Conservation (phyloP, 1,140 invertebrate species). For the Brachionus rubens region DNA sequence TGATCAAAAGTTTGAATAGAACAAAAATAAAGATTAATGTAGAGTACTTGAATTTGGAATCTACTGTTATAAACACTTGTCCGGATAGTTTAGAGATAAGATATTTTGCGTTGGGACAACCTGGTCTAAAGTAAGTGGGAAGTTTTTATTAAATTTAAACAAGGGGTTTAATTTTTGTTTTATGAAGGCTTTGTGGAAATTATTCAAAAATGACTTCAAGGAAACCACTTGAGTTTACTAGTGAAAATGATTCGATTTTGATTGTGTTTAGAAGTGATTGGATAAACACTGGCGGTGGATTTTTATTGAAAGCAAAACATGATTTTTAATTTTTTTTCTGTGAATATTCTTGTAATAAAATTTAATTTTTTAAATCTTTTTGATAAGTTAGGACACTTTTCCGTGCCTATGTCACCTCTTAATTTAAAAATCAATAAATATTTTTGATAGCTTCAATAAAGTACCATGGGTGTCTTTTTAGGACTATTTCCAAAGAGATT, state of each 20-base stretch:
- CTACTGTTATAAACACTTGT: background rate
- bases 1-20: background rate
- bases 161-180: no score
- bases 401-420: no score
- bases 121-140: background rate
- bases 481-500: no score
- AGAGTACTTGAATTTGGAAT: background rate
- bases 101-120: conserved; percentile 23
- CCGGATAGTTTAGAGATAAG: conserved; percentile 15
- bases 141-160: no score
- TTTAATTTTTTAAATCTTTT: no score
- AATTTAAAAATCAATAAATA: no score
- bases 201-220: background rate
- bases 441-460: no score
- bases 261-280: conserved; percentile 36
- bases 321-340: no score
- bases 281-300: background rate
- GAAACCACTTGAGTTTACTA: background rate
- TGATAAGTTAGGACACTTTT: no score
- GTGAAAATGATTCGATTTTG: background rate
- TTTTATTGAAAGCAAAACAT: conserved; percentile 1
- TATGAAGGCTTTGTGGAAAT: background rate
- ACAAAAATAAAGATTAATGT: background rate
- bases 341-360: no score
- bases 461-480: no score